Conservation (phyloP, 1,140 invertebrate genomes). For the Hylyphantes graminicola region DNA sequence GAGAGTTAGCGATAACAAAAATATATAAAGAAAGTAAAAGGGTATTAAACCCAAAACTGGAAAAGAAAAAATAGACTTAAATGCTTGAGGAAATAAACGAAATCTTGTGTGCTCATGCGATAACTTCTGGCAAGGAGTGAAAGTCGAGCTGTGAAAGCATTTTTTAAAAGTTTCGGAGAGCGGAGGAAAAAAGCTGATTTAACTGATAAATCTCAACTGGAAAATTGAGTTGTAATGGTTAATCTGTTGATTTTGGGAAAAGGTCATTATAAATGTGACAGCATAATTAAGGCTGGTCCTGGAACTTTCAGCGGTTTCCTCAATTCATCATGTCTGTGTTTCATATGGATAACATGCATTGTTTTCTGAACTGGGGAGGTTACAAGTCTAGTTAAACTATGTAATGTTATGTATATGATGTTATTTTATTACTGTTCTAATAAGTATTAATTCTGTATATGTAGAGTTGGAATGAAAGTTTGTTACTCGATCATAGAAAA, state of each 20-base stretch:
- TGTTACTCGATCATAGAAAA: no score
- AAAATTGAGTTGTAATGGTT: constrained; percentile 39
- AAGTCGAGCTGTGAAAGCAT: constrained; percentile 21
- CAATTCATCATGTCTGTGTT: no score
- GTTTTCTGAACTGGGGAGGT: no score
- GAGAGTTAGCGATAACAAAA: constrained; percentile 15
- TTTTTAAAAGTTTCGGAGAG: constrained; percentile 7
- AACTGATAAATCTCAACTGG: constrained; percentile 41
- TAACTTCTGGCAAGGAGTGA: constrained; percentile 21
- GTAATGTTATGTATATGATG: no score
- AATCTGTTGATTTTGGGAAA: constrained; percentile 39
- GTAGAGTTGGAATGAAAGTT: no score
- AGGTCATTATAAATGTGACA: not conserved
- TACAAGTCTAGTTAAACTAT: no score
- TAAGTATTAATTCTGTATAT: no score
- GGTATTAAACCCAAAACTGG: constrained; percentile 50
- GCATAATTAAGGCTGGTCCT: no score
- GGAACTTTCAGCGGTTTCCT: no score
- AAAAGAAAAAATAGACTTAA: constrained; percentile 21
- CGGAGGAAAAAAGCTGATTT: constrained; percentile 26
- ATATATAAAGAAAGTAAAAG: constrained; percentile 20
- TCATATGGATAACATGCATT: no score
- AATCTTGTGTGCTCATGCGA: constrained; percentile 48
- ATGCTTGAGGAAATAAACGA: constrained; percentile 53
- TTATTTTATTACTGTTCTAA: no score